A percentile compares a stretch with the other conserved stretches of the same genome.
Conservation (phyloP, 2,797 vertebrate species). For the Liasis olivaceus region DNA sequence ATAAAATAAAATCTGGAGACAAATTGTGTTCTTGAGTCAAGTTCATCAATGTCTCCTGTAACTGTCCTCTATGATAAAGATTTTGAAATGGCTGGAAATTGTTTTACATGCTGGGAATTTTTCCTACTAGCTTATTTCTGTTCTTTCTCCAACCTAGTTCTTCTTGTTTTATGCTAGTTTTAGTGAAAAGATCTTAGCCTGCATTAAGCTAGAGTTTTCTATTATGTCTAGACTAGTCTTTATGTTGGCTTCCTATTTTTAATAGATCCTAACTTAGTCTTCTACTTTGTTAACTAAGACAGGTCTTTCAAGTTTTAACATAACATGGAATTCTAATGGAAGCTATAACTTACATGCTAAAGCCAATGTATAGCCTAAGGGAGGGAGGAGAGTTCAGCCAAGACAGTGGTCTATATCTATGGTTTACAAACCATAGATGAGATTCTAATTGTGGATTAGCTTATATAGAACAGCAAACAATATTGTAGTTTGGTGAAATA, state of each 20-base stretch:
- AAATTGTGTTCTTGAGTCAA: background rate
- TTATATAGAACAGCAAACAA: background rate
- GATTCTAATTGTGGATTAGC: background rate
- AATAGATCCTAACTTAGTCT: background rate
- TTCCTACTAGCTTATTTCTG: background rate
- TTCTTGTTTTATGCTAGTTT: background rate
- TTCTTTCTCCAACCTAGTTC: background rate
- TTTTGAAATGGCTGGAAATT: background rate
- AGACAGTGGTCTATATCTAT: background rate
- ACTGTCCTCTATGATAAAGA: background rate
- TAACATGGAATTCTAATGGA: background rate
- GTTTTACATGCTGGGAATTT: background rate
- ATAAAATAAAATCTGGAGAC: background rate
- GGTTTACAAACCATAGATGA: background rate
- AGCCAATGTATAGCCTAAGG: background rate
- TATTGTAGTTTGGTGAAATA: background rate
- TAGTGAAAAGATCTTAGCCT: background rate
- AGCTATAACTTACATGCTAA: background rate
- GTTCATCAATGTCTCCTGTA: background rate
- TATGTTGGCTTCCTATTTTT: background rate
- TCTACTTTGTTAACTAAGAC: background rate
- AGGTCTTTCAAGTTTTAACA: background rate
- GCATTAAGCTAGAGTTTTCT: background rate
- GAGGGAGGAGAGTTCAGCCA: background rate
- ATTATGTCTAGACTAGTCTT: background rate